These are phyloP conservation scores for Odontomyia ornata DNA, from an alignment of 2,888 invertebrate genomes.

Conservation along the genomic window DNA sequence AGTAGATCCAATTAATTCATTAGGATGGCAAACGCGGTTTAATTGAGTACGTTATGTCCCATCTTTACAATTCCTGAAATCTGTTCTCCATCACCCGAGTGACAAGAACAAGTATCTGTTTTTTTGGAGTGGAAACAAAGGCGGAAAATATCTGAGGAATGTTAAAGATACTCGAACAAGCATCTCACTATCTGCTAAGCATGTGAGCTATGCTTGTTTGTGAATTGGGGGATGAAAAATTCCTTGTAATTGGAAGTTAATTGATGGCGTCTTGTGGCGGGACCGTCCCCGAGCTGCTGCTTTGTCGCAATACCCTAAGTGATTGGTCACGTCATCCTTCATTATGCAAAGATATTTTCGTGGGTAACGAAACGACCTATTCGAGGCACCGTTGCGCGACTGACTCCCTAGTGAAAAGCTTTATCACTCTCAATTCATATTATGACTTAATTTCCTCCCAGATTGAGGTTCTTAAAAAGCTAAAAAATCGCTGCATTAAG, in stretches of 20 bases:
- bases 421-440: neutral
- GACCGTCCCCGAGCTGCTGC: too few species aligned
- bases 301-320: too few species aligned
- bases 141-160: neutral
- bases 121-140: neutral
- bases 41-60: neutral
- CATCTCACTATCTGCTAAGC: too few species aligned
- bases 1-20: neutral
- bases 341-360: too few species aligned
- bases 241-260: too few species aligned
- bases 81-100: neutral
- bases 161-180: too few species aligned
- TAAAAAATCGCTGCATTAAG: slow-evolving; percentile 24
- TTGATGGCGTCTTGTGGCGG: too few species aligned
- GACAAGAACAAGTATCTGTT: neutral
- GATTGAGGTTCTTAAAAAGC: neutral
- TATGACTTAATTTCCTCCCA: neutral
- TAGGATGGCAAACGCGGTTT: neutral
- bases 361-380: neutral
- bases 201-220: neutral
- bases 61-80: neutral
- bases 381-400: neutral
- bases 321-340: too few species aligned
- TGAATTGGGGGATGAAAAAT: too few species aligned
- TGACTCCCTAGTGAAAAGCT: neutral